Evolutionary conservation across 2,113 vertebrate species (phyloP), one percentile per base, ranked within the genome.

Genomic region (Stegastes partitus): DNA sequence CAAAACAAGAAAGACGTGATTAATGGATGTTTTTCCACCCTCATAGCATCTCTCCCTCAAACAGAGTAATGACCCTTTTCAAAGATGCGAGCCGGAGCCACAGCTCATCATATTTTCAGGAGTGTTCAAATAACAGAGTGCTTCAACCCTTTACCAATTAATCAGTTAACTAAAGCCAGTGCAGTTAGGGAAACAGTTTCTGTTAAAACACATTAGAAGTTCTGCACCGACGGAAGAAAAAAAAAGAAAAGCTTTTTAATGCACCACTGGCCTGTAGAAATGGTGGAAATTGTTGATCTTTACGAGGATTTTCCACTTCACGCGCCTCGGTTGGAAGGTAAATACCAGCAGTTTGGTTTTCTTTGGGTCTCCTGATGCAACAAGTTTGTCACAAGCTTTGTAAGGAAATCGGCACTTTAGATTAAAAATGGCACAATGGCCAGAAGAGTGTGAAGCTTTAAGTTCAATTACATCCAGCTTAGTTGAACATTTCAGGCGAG

Each of bases 1-100:
- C 87, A 89, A 86, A 88, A 90, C 87, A 91, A 87, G 77, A 77
- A 49, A 75, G 79, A 65, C 2, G 54, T 90, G 91, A 91, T 86
- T 87, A 87, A 92, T 92, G 91, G 80, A 42, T 91, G 81, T 90
- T 90, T 83, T 83, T 53, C 80, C 59, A 1, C 56, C 81, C 78
- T 83, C 55, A 64, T 50, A 81, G 79, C 81, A 74, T 77, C 79
- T 53, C 82, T 87, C 76, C 58, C 84, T 89, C 84, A 90, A 74
- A 77, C 68, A 58, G 83, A 79, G 72, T 71, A 84, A 87, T 84
- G 83, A 81, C 77, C 82, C 82, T 74, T 83, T 76, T 84, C 78
- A 62, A 63, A 84, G 55, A 79, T 61, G 50, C 47, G 4, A 61
- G 67, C 67, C 39, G n/a, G 45, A 77, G 76, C 45, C 49, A 28